Conservation (phyloP, 1,140 invertebrate genomes). For the Ceratosolen solmsi region DNA sequence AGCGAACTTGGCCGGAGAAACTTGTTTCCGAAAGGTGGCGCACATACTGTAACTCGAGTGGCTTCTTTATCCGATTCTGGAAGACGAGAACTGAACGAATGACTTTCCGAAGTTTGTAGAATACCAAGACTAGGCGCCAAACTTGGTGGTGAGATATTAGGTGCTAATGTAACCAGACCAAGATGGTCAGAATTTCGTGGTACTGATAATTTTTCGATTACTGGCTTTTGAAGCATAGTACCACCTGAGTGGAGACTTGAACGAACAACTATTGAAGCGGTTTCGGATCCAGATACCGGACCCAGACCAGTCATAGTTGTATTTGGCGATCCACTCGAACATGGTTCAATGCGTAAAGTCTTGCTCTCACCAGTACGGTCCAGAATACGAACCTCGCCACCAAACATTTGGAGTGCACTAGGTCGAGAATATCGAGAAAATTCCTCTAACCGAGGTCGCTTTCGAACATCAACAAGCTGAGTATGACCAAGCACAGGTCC, state of each 20-base stretch:
- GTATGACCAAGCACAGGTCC: slow-evolving; percentile 86
- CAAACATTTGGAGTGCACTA: slow-evolving; percentile 82
- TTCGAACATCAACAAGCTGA: slow-evolving; percentile 79
- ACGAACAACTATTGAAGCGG: slow-evolving; percentile 79
- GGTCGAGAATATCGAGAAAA: slow-evolving; percentile 70
- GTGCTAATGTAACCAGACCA: slow-evolving; percentile 73
- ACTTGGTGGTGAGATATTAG: slow-evolving; percentile 76
- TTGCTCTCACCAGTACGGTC: slow-evolving; percentile 79
- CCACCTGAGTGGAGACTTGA: slow-evolving; percentile 84
- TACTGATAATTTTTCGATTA: slow-evolving; percentile 51
- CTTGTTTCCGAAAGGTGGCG: slow-evolving; percentile 69
- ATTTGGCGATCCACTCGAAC: slow-evolving; percentile 68
- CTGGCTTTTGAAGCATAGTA: slow-evolving; percentile 78
- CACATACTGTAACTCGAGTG: not conserved
- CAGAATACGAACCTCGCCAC: slow-evolving; percentile 84
- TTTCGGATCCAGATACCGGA: slow-evolving; percentile 65
- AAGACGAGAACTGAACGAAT: not conserved
- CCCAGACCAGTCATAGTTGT: too few relatives aligned
- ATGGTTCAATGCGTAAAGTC: slow-evolving; percentile 79
- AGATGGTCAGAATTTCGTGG: not conserved
- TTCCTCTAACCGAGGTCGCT: slow-evolving; percentile 74
- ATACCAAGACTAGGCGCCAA: slow-evolving; percentile 69
- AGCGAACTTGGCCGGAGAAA: slow-evolving; percentile 86
- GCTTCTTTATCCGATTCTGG: slow-evolving; percentile 55
- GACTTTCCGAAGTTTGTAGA: not conserved